phyloP scores from a whole-genome alignment of 64 coral and sea anemone species.

The Anthopleura sola region DNA sequence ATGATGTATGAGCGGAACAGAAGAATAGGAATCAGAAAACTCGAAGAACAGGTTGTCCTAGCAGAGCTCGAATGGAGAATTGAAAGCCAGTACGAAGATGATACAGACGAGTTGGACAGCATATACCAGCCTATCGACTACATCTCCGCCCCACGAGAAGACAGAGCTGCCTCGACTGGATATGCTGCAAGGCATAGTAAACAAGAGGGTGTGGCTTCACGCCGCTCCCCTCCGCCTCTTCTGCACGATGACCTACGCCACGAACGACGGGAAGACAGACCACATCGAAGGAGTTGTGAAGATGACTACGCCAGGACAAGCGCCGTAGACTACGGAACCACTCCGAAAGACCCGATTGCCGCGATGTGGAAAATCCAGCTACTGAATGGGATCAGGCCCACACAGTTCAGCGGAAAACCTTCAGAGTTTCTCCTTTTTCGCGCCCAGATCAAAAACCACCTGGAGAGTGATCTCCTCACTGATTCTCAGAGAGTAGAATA shows the following conservation, averaged over 20 bases:
- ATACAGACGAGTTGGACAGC: background rate
- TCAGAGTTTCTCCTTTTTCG: slow-evolving; percentile 28
- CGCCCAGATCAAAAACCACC: slow-evolving; percentile 7
- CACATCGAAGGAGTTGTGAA: background rate
- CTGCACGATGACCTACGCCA: background rate
- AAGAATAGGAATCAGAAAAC: slow-evolving; percentile 1
- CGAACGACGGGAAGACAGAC: background rate
- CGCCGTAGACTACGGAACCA: background rate
- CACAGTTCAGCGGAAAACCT: slow-evolving; percentile 37
- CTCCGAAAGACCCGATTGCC: background rate
- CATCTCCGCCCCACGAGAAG: background rate
- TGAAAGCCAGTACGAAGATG: background rate
- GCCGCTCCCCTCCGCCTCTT: background rate
- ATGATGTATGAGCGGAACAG: background rate
- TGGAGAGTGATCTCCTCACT: slow-evolving; percentile 31
- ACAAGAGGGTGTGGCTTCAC: background rate
- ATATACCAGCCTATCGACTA: background rate
- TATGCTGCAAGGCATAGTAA: background rate
- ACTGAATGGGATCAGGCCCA: slow-evolving; percentile 23
- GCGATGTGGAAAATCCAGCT: slow-evolving; percentile 28
- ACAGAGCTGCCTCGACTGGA: background rate
- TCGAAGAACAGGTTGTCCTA: slow-evolving; percentile 13
- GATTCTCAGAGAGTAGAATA: slow-evolving; percentile 40
- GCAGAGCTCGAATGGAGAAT: slow-evolving; percentile 27
- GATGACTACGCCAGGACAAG: background rate